A percentile compares a stretch with the other conserved stretches of the same genome.
Conservation (phyloP, 2,113 vertebrate species). For the Pangasianodon gigas region DNA sequence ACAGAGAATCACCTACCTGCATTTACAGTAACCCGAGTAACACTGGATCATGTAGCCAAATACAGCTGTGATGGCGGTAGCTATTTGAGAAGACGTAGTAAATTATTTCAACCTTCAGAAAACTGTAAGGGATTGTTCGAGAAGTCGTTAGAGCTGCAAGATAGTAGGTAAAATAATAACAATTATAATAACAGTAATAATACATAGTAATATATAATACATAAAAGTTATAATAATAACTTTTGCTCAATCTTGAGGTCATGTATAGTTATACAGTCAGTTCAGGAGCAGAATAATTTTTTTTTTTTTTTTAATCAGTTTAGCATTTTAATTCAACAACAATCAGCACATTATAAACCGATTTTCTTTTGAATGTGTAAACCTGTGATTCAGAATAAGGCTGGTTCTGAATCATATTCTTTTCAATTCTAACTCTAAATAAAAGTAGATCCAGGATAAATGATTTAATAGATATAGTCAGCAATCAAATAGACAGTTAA, state of each 20-base stretch:
- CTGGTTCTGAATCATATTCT: not conserved
- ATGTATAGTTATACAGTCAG: not conserved
- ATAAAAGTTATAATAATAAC: too few relatives aligned
- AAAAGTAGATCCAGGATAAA: not conserved
- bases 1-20: not conserved
- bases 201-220: too few relatives aligned
- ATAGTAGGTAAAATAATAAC: not conserved
- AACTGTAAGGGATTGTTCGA: not conserved
- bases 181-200: too few relatives aligned
- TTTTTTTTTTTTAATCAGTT: too few relatives aligned
- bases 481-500: not conserved
- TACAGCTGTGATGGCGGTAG: not conserved
- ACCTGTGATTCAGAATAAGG: not conserved
- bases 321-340: not conserved
- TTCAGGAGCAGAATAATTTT: not conserved
- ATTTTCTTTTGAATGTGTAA: too few relatives aligned
- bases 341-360: not conserved
- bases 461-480: too few relatives aligned
- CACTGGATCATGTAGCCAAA: not conserved
- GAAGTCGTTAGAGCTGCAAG: not conserved
- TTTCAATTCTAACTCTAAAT: not conserved
- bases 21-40: conserved; percentile 5
- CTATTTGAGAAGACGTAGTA: conserved; percentile 6
- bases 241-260: not conserved
- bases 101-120: not conserved